These are phyloP conservation scores for Drosophila borborema DNA, from an alignment of 2,888 invertebrate genomes.

Conservation along the genomic window DNA sequence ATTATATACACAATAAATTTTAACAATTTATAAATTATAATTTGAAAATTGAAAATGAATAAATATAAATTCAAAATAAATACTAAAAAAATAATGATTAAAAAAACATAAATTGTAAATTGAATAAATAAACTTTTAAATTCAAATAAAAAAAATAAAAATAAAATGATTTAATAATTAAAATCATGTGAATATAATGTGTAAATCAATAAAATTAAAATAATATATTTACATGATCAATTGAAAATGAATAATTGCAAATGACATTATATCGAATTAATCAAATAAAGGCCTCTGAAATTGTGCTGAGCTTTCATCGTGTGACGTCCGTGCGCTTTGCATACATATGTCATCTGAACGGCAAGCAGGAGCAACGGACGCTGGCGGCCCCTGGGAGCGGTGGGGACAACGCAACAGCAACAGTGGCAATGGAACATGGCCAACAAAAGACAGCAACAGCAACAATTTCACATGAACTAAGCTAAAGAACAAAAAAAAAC, in stretches of 20 bases:
- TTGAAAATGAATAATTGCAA: background rate
- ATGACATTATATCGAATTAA: conserved; percentile 21
- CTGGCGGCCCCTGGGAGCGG: conserved; percentile 22
- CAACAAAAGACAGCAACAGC: conserved; percentile 9
- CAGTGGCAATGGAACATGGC: conserved; percentile 22
- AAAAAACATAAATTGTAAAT: background rate
- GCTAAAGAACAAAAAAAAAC: conserved; percentile 1
- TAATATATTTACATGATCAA: background rate
- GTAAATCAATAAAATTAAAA: conserved; percentile 8
- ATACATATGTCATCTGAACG: conserved; percentile 68
- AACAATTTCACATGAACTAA: conserved; percentile 27
- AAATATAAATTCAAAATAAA: too few relatives aligned
- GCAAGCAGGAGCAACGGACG: conserved; percentile 27
- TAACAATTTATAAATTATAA: too few relatives aligned
- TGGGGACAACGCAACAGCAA: conserved; percentile 37
- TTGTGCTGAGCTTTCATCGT: conserved; percentile 90
- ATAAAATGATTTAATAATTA: background rate
- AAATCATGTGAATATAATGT: background rate
- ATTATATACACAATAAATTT: too few relatives aligned
- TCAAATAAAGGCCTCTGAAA: conserved; percentile 87
- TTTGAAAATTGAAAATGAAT: too few relatives aligned
- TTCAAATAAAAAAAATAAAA: background rate
- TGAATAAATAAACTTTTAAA: background rate
- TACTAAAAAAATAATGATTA: too few relatives aligned
- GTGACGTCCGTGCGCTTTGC: conserved; percentile 89